phyloP scores from a whole-genome alignment of 1,140 invertebrate species.

The Tetramorium alpestre region DNA sequence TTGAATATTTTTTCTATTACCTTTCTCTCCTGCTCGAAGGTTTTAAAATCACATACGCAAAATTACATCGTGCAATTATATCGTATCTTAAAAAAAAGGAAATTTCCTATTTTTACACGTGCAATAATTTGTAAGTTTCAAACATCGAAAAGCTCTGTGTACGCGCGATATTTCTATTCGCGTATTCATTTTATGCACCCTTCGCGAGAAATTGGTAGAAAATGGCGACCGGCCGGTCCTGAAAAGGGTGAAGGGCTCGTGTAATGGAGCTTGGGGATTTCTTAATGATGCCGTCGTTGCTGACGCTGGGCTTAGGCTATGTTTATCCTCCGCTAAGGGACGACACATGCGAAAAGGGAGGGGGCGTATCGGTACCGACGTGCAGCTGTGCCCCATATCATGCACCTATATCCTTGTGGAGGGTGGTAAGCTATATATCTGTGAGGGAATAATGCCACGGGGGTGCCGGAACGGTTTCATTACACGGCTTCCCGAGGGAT shows the following conservation, averaged over 20 bases:
- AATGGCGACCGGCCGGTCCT: constrained; percentile 47
- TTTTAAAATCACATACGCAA: too few species aligned
- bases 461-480: constrained; percentile 81
- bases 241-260: constrained; percentile 22
- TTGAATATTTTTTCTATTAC: not conserved
- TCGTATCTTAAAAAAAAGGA: not conserved
- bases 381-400: constrained; percentile 69
- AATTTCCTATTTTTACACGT: not conserved
- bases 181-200: constrained; percentile 34
- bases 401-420: constrained; percentile 68
- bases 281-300: constrained; percentile 53
- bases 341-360: constrained; percentile 54
- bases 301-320: constrained; percentile 41
- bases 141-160: not conserved
- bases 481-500: constrained; percentile 79
- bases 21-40: not conserved
- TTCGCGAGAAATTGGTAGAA: constrained; percentile 38
- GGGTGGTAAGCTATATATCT: constrained; percentile 68
- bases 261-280: constrained; percentile 28
- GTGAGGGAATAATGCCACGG: constrained; percentile 70
- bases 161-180: constrained; percentile 4
- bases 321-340: constrained; percentile 29
- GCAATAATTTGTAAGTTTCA: not conserved
- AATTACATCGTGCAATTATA: not conserved
- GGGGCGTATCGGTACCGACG: constrained; percentile 57